Conservation (phyloP, 1,140 invertebrate species). For the Zaprionus vittiger region DNA sequence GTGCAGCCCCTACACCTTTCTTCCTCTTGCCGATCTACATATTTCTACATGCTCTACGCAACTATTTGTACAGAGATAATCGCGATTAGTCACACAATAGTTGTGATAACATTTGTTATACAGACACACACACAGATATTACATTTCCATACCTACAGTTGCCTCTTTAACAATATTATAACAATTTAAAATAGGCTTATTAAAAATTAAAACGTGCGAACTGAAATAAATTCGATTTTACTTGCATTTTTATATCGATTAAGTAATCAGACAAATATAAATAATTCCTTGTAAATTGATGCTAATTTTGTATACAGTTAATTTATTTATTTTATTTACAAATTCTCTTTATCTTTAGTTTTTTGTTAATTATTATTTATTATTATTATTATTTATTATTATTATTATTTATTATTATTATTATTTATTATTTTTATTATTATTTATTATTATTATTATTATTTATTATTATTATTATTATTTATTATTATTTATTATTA, state of each 20-base stretch:
- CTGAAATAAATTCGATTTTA: not conserved
- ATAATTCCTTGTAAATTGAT: not conserved
- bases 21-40: not conserved
- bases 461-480: too few relatives aligned
- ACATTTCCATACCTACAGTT: not conserved
- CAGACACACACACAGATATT: not conserved
- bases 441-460: too few relatives aligned
- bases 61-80: slow-evolving; percentile 17
- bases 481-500: too few relatives aligned
- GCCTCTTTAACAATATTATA: not conserved
- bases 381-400: not conserved
- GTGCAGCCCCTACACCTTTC: not conserved
- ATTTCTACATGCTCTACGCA: slow-evolving; percentile 4
- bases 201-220: not conserved
- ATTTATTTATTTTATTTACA: too few relatives aligned
- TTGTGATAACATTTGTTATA: slow-evolving; percentile 16
- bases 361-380: too few relatives aligned
- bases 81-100: slow-evolving; percentile 20
- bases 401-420: too few relatives aligned
- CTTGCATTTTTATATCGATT: not conserved
- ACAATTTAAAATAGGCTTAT: too few relatives aligned
- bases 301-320: too few relatives aligned
- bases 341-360: not conserved
- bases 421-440: too few relatives aligned
- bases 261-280: too few relatives aligned